Evolutionary conservation across 2,113 vertebrate genomes (phyloP), one percentile per base, ranked within the genome.

Genomic region (Helogale parvula): DNA sequence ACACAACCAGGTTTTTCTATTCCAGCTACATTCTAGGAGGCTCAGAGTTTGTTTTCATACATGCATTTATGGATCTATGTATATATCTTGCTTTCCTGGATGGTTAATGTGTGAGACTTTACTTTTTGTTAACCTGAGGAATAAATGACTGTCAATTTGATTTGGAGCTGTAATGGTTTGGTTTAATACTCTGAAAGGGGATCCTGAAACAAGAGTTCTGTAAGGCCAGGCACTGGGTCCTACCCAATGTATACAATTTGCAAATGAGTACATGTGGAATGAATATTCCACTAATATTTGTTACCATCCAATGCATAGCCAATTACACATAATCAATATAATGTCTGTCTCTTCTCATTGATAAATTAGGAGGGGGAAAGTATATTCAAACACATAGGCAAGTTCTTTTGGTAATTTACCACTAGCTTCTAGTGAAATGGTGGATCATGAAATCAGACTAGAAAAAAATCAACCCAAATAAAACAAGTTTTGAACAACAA

Each of bases 141-240:
- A 69, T 66, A 89, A 86, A 27, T 83, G 57, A 88, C 60, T 82
- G 27, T 94, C 27, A 83, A 68, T 29, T 33, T 91, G 45, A 88
- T 63, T 85, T 95, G 38, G 13, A 57, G 21, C 7, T 92, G 27
- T 76, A 77, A 87, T 41, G 54, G 14, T 13, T 85, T 93, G 57
- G 52, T 71, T 94, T 92, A 96, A 87, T 83, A 17, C 71, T 93
- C 33, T 94, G 60, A 87, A 97, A 93, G 19, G 10, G 17, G 65
- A 80, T 69, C 10, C 4, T 95, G 66, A 87, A 93, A 91, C 81
- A 72, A 35, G 31, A 92, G 6, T 76, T 57, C 5, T 69, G 1
- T 74, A 94, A 71, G 21, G 60, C 14, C n/a, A 95, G 87, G 57
- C 2, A 15, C 1, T 86, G 27, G 15, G 27, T 82, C 41, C 76